Base-by-base conservation (phyloP, 2,888 invertebrate species). In the Catocala fraxini region DNA sequence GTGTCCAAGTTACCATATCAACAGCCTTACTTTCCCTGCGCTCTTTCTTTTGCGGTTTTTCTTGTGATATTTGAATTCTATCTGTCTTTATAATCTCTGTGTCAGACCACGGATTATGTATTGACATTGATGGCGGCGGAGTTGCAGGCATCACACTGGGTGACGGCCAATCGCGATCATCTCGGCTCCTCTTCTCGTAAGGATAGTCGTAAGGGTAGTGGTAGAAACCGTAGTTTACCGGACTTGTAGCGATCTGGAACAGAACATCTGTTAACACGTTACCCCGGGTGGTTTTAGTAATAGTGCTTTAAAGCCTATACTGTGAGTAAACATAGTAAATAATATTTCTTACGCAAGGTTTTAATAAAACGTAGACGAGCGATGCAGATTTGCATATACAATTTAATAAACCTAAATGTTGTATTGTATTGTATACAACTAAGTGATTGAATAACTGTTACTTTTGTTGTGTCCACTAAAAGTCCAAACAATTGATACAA, bases 151-250 rank as follows among this genome's bases (percentile, higher is more conserved):
- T 90, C 79, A 89, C 46, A 0, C 77, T 82, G 25, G 80, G 86
- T 74, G 84, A 72, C 0, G 84, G 83, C 90, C 90, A 91, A 65
- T 88, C 85, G 39, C 89, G 91, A 65, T 88, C 85, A 42, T 87
- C 84, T 9, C 85, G 81, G 68, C 92, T 91, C 67, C 94, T 79
- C 71, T 90, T 93, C 67, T 94, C 94, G 58, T 88, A 91, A 34
- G 64, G 59, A 74, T 92, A 90, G n/a, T 93, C 93, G 69, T 92
- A 89, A 10, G 93, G 94, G 59, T 95, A 94, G 66, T 96, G 96
- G 84, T 97, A 97, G 54, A 97, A 95, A 15, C 97, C 97, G 82
- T 97, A 97, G 91, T 96, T 97, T 65, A 97, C 82, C 86, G 97
- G 96, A 89, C 95, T 97, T 75, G 96, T 95, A 79, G 97, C 96